Percentiles rank a stretch among this genome's conserved stretches.
These are phyloP conservation scores for Epinephelus lanceolatus DNA, from an alignment of 2,113 vertebrate genomes.

Conservation along the genomic window DNA sequence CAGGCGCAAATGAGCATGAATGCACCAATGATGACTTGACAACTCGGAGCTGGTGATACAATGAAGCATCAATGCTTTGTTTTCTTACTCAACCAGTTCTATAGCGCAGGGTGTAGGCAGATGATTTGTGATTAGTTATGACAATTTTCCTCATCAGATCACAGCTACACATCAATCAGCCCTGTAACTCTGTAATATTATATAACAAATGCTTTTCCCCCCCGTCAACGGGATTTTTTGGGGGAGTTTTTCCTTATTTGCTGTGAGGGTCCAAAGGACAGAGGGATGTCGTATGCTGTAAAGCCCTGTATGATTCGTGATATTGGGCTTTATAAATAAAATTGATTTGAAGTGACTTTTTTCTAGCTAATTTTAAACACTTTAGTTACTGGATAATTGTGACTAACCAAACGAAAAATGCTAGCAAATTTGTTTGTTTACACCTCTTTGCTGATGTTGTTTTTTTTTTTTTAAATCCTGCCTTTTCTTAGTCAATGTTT, in stretches of 20 bases:
- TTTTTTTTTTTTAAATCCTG: not conserved
- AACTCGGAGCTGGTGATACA: conserved; percentile 18
- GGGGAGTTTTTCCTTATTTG: too few species aligned
- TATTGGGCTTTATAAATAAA: too few species aligned
- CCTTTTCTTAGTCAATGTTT: not conserved
- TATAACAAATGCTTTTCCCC: too few species aligned
- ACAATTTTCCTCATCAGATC: not conserved
- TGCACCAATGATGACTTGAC: conserved; percentile 39
- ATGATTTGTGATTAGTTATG: conserved; percentile 1
- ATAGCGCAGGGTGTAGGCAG: not conserved
- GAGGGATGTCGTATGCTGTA: too few species aligned
- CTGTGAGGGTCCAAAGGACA: too few species aligned
- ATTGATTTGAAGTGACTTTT: too few species aligned
- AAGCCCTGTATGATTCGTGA: too few species aligned
- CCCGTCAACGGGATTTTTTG: too few species aligned
- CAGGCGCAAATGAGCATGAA: conserved; percentile 48
- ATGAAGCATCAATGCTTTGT: not conserved
- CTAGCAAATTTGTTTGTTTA: too few species aligned
- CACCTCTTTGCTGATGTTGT: too few species aligned
- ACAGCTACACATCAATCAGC: not conserved
- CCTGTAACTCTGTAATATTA: not conserved
- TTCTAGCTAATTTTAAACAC: not conserved
- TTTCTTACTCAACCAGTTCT: not conserved
- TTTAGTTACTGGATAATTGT: not conserved
- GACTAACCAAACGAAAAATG: not conserved